A percentile compares a stretch with the other conserved stretches of the same genome.
These are phyloP conservation scores for Tyrannus savana DNA, from an alignment of 2,113 vertebrate genomes.

Conservation along the genomic window DNA sequence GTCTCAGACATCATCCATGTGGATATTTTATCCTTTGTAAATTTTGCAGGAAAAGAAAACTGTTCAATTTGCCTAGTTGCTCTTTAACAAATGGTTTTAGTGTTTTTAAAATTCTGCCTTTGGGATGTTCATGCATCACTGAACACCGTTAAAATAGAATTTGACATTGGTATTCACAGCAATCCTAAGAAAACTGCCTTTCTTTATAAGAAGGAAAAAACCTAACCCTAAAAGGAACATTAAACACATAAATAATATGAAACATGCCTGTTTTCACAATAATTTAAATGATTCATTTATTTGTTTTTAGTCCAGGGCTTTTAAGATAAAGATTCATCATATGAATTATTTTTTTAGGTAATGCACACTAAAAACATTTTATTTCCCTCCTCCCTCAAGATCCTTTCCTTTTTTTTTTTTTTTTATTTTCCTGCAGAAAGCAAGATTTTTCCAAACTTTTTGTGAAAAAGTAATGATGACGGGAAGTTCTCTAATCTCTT, in stretches of 20 bases:
- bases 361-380: slow-evolving; percentile 5
- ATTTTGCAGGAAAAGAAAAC: neutral
- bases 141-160: slow-evolving; percentile 30
- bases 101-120: slow-evolving; percentile 39
- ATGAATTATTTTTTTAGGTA: slow-evolving; percentile 41
- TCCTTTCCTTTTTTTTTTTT: neutral
- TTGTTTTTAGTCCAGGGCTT: slow-evolving; percentile 36
- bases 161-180: slow-evolving; percentile 45
- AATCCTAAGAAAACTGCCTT: slow-evolving; percentile 46
- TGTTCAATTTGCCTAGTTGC: neutral
- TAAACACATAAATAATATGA: slow-evolving; percentile 41
- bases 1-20: neutral
- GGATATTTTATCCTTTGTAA: neutral
- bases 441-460: slow-evolving; percentile 40
- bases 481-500: slow-evolving; percentile 63
- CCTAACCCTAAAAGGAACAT: slow-evolving; percentile 33
- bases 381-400: neutral
- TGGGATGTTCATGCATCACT: slow-evolving; percentile 47
- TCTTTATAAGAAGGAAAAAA: slow-evolving; percentile 9
- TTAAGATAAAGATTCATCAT: slow-evolving; percentile 58
- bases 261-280: slow-evolving; percentile 25
- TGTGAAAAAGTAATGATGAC: slow-evolving; percentile 18
- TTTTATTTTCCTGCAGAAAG: neutral
- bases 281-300: slow-evolving; percentile 42
- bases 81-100: slow-evolving; percentile 35